Percentiles rank a stretch among this genome's conserved stretches.
phyloP scores from a whole-genome alignment of 2,888 invertebrate species.

The Bugula neritina region DNA sequence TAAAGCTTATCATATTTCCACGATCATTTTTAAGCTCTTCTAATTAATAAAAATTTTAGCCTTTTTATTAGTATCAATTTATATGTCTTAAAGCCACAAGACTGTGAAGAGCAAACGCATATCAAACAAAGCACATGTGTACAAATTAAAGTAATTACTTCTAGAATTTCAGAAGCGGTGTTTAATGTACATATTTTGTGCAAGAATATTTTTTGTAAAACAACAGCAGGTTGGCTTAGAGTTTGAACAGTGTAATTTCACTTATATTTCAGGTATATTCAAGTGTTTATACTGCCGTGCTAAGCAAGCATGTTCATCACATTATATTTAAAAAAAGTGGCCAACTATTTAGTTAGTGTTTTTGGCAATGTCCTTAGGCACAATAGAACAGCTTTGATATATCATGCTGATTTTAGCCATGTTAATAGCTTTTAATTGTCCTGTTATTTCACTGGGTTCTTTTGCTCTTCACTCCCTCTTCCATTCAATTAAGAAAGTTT shows the following conservation, averaged over 20 bases:
- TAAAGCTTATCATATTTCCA: too few relatives aligned
- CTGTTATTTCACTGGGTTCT: neutral
- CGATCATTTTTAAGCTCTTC: too few relatives aligned
- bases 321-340: constrained; percentile 19
- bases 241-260: constrained; percentile 1
- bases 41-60: too few relatives aligned
- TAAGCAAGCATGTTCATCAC: constrained; percentile 8
- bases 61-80: too few relatives aligned
- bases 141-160: neutral
- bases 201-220: constrained; percentile 16
- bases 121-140: too few relatives aligned
- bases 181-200: constrained; percentile 8
- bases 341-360: constrained; percentile 22
- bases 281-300: constrained; percentile 20
- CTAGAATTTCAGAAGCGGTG: neutral
- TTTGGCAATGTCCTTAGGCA: constrained; percentile 12
- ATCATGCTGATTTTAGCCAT: neutral
- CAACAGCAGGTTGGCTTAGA: neutral
- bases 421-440: constrained; percentile 25
- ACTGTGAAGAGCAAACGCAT: too few relatives aligned
- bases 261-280: neutral
- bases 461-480: neutral
- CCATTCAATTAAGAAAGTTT: neutral
- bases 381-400: constrained; percentile 22
- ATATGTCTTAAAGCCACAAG: too few relatives aligned